Conservation (phyloP, 2,797 vertebrate genomes). For the Gymnodraco acuticeps region DNA sequence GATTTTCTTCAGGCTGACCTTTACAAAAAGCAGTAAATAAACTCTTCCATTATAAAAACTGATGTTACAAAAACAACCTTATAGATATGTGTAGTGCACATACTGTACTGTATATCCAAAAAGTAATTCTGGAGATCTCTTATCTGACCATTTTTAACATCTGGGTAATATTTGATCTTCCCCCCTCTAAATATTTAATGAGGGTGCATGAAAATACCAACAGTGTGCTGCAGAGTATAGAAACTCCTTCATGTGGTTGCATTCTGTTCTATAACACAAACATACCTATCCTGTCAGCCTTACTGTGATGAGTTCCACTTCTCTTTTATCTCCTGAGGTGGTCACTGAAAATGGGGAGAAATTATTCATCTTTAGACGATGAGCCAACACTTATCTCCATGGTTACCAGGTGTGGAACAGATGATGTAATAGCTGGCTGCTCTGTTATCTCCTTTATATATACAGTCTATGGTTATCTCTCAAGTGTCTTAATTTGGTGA, state of each 20-base stretch:
- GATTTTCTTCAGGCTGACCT: constrained; percentile 13
- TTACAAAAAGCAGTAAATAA: neutral
- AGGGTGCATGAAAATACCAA: neutral
- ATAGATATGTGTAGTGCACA: neutral
- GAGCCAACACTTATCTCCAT: constrained; percentile 54
- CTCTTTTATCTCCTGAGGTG: constrained; percentile 24
- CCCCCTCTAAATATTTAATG: neutral
- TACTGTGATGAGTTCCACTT: constrained; percentile 18
- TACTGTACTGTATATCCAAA: neutral
- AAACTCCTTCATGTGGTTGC: neutral
- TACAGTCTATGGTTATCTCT: constrained; percentile 20
- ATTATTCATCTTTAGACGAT: constrained; percentile 44
- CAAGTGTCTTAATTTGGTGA: constrained; percentile 39
- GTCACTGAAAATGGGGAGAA: constrained; percentile 11
- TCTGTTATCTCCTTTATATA: constrained; percentile 24
- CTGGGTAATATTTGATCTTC: neutral
- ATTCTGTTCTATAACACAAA: constrained; percentile 4
- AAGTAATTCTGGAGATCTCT: neutral
- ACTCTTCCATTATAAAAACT: neutral
- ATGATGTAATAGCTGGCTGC: constrained; percentile 43
- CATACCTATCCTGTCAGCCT: neutral
- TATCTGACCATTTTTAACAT: neutral
- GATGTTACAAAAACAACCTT: neutral
- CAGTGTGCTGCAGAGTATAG: neutral
- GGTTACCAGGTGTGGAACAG: constrained; percentile 52